These are phyloP conservation scores for Sialis fuliginosa DNA, from an alignment of 2,888 invertebrate species.

Conservation along the genomic window DNA sequence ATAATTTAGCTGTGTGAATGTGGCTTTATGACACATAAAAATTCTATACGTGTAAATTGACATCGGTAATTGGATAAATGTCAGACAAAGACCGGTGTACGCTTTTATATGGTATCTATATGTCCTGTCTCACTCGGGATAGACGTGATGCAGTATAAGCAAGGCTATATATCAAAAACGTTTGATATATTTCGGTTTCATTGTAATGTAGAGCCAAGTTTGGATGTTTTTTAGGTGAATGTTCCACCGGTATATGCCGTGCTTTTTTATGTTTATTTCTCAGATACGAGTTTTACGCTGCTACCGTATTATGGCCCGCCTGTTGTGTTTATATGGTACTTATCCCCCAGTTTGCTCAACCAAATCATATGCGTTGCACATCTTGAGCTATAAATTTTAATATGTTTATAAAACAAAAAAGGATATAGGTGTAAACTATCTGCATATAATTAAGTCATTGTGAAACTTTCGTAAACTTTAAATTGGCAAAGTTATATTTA, in stretches of 20 bases:
- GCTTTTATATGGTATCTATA: neutral
- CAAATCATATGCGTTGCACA: too few species aligned
- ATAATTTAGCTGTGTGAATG: constrained; percentile 3
- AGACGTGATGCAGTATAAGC: neutral
- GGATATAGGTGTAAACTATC: too few species aligned
- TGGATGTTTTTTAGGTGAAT: neutral
- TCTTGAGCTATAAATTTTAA: too few species aligned
- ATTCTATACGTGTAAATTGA: neutral
- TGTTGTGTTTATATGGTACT: neutral
- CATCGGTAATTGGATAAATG: neutral
- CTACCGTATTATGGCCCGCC: neutral
- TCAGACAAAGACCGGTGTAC: neutral
- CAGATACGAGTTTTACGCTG: neutral
- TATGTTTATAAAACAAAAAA: too few species aligned
- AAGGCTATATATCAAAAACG: neutral
- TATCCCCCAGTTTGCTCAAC: too few species aligned
- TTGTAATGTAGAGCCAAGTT: neutral
- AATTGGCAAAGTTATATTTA: too few species aligned
- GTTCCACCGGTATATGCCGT: neutral
- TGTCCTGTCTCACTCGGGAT: neutral
- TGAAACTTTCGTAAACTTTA: too few species aligned
- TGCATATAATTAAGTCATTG: too few species aligned
- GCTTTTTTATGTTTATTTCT: constrained; percentile 3
- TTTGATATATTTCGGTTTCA: neutral
- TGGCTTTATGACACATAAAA: neutral